Conservation (phyloP, 1,140 invertebrate genomes). For the Lepidotrigona ventralis region DNA sequence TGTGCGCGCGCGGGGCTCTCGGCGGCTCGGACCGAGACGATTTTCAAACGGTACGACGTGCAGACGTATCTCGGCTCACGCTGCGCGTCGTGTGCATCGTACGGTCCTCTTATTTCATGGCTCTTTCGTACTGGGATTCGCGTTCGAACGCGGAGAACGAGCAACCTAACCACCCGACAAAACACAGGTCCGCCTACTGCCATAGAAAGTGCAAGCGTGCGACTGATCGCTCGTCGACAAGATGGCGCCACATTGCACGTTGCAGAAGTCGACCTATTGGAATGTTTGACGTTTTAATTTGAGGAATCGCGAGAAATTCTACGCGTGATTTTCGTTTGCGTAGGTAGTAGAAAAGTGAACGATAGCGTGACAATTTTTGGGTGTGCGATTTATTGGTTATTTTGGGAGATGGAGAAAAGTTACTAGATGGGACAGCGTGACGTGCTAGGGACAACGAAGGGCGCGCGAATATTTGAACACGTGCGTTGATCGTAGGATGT, state of each 20-base stretch:
- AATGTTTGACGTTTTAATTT: background rate
- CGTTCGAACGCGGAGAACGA: background rate
- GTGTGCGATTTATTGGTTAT: background rate
- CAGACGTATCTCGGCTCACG: background rate
- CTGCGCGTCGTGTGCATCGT: background rate
- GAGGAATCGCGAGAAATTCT: background rate
- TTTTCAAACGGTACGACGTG: background rate
- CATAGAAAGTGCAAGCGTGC: conserved; percentile 23
- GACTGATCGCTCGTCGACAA: background rate
- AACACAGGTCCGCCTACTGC: conserved; percentile 25
- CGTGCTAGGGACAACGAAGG: background rate
- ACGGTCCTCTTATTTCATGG: background rate
- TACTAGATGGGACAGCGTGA: background rate
- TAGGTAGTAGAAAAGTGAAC: background rate
- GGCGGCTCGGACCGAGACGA: background rate
- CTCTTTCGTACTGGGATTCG: background rate
- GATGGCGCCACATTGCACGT: conserved; percentile 19
- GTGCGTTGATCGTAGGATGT: background rate
- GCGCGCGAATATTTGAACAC: conserved; percentile 24
- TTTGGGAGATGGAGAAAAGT: background rate
- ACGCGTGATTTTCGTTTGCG: background rate
- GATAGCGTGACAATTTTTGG: background rate
- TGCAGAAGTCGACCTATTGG: conserved; percentile 1
- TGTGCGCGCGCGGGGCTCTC: background rate
- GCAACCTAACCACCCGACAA: background rate